Conservation (phyloP, 2,888 invertebrate species). For the Drosophila mulleri region DNA sequence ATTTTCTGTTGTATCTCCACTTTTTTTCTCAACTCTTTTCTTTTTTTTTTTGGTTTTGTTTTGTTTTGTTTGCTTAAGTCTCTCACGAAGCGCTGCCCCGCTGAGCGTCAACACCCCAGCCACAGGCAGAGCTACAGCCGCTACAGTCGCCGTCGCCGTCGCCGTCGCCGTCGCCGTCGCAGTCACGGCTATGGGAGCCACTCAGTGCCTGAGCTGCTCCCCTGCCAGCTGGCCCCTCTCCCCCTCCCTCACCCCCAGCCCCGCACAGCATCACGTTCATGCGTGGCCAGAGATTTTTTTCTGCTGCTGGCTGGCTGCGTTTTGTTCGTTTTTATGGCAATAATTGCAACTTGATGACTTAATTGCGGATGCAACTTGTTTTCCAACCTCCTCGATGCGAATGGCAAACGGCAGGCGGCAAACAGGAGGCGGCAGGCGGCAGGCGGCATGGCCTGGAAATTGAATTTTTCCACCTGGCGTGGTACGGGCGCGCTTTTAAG, state of each 20-base stretch:
- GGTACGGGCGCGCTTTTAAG: conserved; percentile 61
- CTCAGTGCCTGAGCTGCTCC: conserved; percentile 25
- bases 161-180: conserved; percentile 26
- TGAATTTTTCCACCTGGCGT: conserved; percentile 79
- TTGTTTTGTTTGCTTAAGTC: conserved; percentile 63
- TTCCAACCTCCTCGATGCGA: conserved; percentile 66
- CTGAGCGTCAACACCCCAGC: conserved; percentile 77
- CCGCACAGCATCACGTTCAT: conserved; percentile 77
- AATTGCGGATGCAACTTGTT: conserved; percentile 82
- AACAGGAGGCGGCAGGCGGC: conserved; percentile 15
- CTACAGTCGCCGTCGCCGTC: conserved; percentile 34
- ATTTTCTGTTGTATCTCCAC: conserved; percentile 25
- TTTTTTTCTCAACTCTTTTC: not conserved
- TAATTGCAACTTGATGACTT: conserved; percentile 81
- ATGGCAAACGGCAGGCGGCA: conserved; percentile 25
- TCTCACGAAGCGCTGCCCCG: conserved; percentile 71
- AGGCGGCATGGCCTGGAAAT: conserved; percentile 66
- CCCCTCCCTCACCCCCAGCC: not conserved
- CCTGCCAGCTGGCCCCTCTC: not conserved
- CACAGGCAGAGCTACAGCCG: conserved; percentile 30
- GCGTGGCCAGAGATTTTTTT: conserved; percentile 72
- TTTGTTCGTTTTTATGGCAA: conserved; percentile 82
- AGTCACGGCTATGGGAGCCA: conserved; percentile 43
- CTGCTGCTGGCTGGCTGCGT: conserved; percentile 59
- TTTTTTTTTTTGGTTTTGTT: not conserved